Evolutionary conservation across 1,140 invertebrate species (phyloP).

Genomic region (Pantala flavescens): DNA sequence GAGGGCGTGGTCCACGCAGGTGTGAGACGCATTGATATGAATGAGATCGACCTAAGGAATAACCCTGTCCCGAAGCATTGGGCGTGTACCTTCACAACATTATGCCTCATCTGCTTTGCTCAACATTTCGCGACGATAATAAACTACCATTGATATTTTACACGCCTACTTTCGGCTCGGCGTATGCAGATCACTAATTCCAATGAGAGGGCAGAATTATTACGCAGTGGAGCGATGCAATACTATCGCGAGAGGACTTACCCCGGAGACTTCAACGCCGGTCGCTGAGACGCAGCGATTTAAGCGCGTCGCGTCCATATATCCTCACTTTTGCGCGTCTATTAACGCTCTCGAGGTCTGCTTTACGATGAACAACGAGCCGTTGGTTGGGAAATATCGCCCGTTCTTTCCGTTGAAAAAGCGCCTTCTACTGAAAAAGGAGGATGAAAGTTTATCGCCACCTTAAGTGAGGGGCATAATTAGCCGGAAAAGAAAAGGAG

Average conservation of each 20-base stretch:
- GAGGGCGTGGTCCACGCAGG: neutral
- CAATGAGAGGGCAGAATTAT: neutral
- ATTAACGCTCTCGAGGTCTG: no score
- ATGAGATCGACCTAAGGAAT: neutral
- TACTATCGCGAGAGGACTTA: no score
- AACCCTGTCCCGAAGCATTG: neutral
- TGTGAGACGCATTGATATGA: neutral
- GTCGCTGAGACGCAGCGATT: neutral
- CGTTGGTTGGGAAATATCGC: no score
- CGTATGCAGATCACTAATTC: neutral
- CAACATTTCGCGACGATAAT: neutral
- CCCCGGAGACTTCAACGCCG: neutral
- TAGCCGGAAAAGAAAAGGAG: neutral
- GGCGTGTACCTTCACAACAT: neutral
- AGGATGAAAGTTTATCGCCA: neutral
- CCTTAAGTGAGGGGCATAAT: neutral
- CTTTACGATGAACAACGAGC: no score
- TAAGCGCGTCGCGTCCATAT: no score
- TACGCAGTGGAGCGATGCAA: neutral
- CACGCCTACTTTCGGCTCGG: neutral
- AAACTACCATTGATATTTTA: constrained; percentile 1
- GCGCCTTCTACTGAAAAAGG: no score
- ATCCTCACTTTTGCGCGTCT: no score
- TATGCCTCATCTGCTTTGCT: neutral
- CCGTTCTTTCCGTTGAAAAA: no score